phyloP scores from a whole-genome alignment of 2,797 vertebrate genomes.

The Crenichthys baileyi region DNA sequence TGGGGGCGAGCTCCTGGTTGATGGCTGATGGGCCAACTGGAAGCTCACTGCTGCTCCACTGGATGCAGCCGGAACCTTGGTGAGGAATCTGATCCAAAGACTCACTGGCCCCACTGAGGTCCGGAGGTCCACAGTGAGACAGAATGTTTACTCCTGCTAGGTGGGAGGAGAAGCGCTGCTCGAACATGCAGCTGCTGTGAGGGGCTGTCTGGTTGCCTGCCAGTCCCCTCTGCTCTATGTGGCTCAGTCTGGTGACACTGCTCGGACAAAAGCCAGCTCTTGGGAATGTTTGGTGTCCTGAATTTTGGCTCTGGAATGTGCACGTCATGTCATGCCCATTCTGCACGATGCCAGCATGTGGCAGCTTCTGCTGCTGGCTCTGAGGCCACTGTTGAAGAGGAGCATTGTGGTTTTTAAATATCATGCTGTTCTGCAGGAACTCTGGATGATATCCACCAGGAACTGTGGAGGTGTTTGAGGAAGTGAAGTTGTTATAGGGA shows the following conservation, averaged over 20 bases:
- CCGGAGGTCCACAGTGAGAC: slow-evolving; percentile 22
- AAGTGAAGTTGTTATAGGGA: slow-evolving; percentile 51
- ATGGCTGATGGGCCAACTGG: slow-evolving; percentile 48
- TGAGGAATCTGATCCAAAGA: slow-evolving; percentile 59
- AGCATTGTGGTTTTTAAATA: slow-evolving; percentile 28
- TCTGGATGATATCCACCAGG: slow-evolving; percentile 31
- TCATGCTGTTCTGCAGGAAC: slow-evolving; percentile 28
- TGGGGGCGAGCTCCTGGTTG: slow-evolving; percentile 48
- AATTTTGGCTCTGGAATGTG: slow-evolving; percentile 31
- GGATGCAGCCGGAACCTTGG: slow-evolving; percentile 71
- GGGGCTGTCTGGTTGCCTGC: slow-evolving; percentile 28
- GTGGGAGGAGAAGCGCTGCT: slow-evolving; percentile 49
- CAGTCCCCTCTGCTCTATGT: slow-evolving; percentile 46
- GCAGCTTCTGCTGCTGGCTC: slow-evolving; percentile 49
- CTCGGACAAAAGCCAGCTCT: slow-evolving; percentile 27
- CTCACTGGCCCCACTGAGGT: slow-evolving; percentile 11
- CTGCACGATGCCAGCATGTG: slow-evolving; percentile 32
- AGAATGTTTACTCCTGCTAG: slow-evolving; percentile 41
- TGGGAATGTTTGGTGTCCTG: slow-evolving; percentile 44
- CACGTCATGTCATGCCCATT: slow-evolving; percentile 43
- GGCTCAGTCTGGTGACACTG: slow-evolving; percentile 44
- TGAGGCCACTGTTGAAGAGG: slow-evolving; percentile 57
- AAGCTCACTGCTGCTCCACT: slow-evolving; percentile 60
- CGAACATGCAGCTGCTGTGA: slow-evolving; percentile 77
- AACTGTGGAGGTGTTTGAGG: slow-evolving; percentile 16